Percentiles rank a stretch among this genome's conserved stretches.
Evolutionary conservation across 2,797 vertebrate genomes (phyloP).

Genomic region (Muraenolepis orangiensis): DNA sequence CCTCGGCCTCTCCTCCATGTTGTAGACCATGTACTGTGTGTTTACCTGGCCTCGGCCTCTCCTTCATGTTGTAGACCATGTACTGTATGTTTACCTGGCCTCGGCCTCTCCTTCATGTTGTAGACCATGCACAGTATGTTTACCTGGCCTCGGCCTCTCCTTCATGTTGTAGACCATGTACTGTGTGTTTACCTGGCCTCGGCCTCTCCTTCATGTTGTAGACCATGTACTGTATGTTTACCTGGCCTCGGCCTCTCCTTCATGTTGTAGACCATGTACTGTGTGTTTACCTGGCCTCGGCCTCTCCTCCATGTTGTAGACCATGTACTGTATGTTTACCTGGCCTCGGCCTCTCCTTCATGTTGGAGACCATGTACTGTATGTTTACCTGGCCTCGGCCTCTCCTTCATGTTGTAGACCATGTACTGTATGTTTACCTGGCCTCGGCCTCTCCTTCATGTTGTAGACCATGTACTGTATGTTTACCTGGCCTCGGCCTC

Average conservation of each 20-base stretch:
- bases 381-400: constrained; percentile 12
- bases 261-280: too few species aligned
- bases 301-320: background rate
- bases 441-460: constrained; percentile 8
- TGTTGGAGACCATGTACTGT: too few species aligned
- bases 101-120: constrained; percentile 1
- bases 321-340: too few species aligned
- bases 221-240: too few species aligned
- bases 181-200: constrained; percentile 9
- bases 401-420: background rate
- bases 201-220: constrained; percentile 1
- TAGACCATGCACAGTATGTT: too few species aligned
- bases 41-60: constrained; percentile 11
- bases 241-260: constrained; percentile 10
- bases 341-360: constrained; percentile 8
- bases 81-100: too few species aligned
- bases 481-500: constrained; percentile 14
- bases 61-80: background rate
- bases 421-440: too few species aligned
- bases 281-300: constrained; percentile 15
- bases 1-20: background rate
- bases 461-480: too few species aligned
- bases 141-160: constrained; percentile 11
- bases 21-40: background rate
- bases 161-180: too few species aligned